Evolutionary conservation across 2,888 invertebrate genomes (phyloP).

Genomic region (Syrphus vitripennis): DNA sequence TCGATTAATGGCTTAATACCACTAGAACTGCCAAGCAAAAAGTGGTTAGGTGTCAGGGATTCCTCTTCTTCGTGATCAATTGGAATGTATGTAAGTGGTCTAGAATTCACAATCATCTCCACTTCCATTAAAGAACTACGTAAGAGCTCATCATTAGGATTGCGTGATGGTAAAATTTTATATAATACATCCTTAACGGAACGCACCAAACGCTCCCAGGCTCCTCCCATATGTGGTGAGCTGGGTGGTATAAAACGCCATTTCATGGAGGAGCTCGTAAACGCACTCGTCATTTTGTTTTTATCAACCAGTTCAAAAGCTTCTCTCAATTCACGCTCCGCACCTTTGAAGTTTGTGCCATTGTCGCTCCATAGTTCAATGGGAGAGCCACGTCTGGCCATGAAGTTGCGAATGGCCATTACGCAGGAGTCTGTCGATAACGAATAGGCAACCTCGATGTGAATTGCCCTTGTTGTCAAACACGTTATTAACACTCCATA

Average conservation of each 20-base stretch:
- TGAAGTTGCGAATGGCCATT: constrained; percentile 43
- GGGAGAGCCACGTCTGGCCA: constrained; percentile 30
- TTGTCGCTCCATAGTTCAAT: too few species aligned
- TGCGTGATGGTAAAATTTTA: neutral
- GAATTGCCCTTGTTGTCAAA: constrained; percentile 48
- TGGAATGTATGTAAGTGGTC: constrained; percentile 10
- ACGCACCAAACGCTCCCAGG: neutral
- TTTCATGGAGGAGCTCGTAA: constrained; percentile 31
- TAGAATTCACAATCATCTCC: neutral
- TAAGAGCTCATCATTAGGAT: neutral
- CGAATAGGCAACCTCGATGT: constrained; percentile 41
- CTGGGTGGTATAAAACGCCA: constrained; percentile 32
- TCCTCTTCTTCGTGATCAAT: neutral
- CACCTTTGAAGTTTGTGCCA: too few species aligned
- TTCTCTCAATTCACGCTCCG: too few species aligned
- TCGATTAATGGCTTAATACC: too few species aligned
- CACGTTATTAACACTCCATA: constrained; percentile 53
- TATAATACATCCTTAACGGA: neutral
- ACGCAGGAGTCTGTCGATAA: constrained; percentile 48
- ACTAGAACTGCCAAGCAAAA: neutral
- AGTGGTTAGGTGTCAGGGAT: constrained; percentile 6
- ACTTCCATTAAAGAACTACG: neutral
- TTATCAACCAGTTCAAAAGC: constrained; percentile 3
- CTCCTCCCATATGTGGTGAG: neutral
- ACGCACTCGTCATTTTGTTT: constrained; percentile 21